Evolutionary conservation across 2,113 vertebrate genomes (phyloP).

Genomic region (Forbesichthys papilliferus): DNA sequence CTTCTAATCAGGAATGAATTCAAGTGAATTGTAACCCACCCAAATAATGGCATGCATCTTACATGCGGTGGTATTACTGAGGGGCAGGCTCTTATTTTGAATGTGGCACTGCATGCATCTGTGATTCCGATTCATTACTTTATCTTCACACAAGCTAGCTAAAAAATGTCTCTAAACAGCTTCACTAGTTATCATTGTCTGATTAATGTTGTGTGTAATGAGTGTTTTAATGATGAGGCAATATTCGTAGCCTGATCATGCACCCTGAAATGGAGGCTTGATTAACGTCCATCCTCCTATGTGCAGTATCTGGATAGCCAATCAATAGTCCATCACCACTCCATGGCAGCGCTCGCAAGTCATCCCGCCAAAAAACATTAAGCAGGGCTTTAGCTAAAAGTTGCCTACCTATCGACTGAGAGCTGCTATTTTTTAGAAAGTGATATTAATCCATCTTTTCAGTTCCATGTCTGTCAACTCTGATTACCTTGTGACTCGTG

Average conservation of each 20-base stretch:
- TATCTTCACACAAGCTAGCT: conserved; percentile 17
- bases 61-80: not conserved
- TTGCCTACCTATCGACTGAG: conserved; percentile 40
- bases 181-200: conserved; percentile 43
- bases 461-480: conserved; percentile 48
- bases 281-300: conserved; percentile 55
- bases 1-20: no score
- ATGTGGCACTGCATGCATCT: conserved; percentile 2
- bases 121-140: conserved; percentile 24
- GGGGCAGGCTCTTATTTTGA: no score
- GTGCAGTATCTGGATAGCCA: conserved; percentile 49
- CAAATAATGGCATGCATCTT: not conserved
- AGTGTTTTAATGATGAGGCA: conserved; percentile 56
- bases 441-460: conserved; percentile 58
- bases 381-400: conserved; percentile 33
- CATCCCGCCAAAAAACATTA: conserved; percentile 54
- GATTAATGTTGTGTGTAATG: conserved; percentile 67
- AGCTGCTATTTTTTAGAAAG: conserved; percentile 29
- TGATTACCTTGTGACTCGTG: conserved; percentile 58
- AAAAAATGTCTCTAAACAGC: conserved; percentile 47
- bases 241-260: conserved; percentile 41
- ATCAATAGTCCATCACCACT: conserved; percentile 65
- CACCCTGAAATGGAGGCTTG: conserved; percentile 59
- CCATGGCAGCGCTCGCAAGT: conserved; percentile 48
- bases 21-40: not conserved